Percentiles rank a stretch among this genome's conserved stretches.
phyloP scores from a whole-genome alignment of 2,888 invertebrate species.

The Drosophila eohydei region DNA sequence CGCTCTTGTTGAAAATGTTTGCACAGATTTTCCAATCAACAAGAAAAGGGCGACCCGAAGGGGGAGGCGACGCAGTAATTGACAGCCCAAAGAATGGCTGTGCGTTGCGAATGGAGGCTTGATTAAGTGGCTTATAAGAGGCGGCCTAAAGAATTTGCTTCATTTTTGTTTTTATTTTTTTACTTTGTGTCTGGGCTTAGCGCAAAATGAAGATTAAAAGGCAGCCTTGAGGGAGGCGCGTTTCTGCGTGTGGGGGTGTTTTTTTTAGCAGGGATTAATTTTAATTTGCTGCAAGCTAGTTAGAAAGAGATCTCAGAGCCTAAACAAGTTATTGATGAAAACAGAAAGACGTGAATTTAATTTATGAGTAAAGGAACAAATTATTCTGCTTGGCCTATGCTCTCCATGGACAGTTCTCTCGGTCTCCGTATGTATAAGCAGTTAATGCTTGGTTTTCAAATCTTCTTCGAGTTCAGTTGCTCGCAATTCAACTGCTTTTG shows the following conservation, averaged over 20 bases:
- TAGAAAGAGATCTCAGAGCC: not conserved
- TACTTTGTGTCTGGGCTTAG: slow-evolving; percentile 32
- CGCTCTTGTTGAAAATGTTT: slow-evolving; percentile 49
- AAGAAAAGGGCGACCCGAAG: not conserved
- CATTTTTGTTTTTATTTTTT: slow-evolving; percentile 12
- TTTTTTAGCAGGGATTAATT: slow-evolving; percentile 4
- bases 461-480: not conserved
- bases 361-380: not conserved
- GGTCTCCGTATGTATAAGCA: not conserved
- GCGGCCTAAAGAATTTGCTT: slow-evolving; percentile 36
- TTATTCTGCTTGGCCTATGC: not conserved
- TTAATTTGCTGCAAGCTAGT: slow-evolving; percentile 6
- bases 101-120: slow-evolving; percentile 33
- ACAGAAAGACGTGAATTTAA: not conserved
- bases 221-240: slow-evolving; percentile 4
- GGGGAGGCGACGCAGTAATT: slow-evolving; percentile 43
- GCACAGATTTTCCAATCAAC: slow-evolving; percentile 53
- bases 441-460: not conserved
- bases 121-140: slow-evolving; percentile 63
- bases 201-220: slow-evolving; percentile 52
- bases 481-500: not conserved
- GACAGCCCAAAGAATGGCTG: slow-evolving; percentile 49
- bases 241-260: not conserved
- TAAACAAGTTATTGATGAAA: slow-evolving; percentile 3
- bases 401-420: not conserved